A percentile compares a stretch with the other conserved stretches of the same genome.
Evolutionary conservation across 2,113 vertebrate species (phyloP).

Genomic region (Varanus salvator): DNA sequence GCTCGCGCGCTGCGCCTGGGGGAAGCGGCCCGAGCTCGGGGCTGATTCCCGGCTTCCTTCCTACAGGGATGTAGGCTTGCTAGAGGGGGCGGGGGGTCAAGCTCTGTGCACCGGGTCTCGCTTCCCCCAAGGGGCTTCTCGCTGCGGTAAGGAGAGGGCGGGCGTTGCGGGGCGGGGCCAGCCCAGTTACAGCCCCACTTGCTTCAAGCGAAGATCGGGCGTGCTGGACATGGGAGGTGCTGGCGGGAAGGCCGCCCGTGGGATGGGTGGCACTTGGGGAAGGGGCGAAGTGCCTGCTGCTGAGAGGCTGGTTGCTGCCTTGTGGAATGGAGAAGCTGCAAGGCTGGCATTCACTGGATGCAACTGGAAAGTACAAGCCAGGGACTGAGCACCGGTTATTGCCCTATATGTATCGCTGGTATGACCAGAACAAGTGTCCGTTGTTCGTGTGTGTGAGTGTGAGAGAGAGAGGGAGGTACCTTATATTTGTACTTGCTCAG

Average conservation of each 20-base stretch:
- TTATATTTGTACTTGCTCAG: neutral
- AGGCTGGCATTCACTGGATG: neutral
- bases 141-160: slow-evolving; percentile 22
- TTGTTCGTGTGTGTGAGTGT: neutral
- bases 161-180: neutral
- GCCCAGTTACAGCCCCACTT: neutral
- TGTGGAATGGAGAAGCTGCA: neutral
- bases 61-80: slow-evolving; percentile 55
- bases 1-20: neutral
- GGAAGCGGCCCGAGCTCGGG: slow-evolving; percentile 30
- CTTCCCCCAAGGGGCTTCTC: slow-evolving; percentile 26
- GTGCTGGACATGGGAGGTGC: neutral
- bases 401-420: neutral
- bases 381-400: neutral
- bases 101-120: slow-evolving; percentile 26
- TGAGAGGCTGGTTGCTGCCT: neutral
- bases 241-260: neutral
- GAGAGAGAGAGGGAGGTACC: neutral
- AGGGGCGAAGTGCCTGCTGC: neutral
- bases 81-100: slow-evolving; percentile 25
- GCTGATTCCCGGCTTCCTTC: slow-evolving; percentile 40
- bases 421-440: neutral
- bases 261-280: neutral
- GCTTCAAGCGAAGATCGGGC: too few species aligned
- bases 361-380: neutral